Percentiles rank a stretch among this genome's conserved stretches.
Evolutionary conservation across 2,113 vertebrate species (phyloP).

Genomic region (Zingel zingel): DNA sequence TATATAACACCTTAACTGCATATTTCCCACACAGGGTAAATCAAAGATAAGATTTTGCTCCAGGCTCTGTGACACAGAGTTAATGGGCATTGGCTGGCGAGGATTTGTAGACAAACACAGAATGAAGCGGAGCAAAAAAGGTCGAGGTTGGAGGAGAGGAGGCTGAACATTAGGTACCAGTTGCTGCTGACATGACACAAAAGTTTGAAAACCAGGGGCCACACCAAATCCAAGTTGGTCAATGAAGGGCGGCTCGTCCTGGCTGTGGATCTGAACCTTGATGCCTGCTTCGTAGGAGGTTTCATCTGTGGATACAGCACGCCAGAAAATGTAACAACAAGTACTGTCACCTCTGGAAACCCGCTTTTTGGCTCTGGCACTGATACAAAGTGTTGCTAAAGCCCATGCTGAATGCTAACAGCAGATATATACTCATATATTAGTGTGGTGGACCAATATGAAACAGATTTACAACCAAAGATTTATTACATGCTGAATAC

Average conservation of each 20-base stretch:
- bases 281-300: conserved; percentile 90
- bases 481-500: conserved; percentile 36
- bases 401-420: conserved; percentile 14
- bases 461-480: conserved; percentile 43
- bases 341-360: conserved; percentile 26
- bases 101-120: conserved; percentile 57
- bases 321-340: conserved; percentile 66
- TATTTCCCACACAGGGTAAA: conserved; percentile 27
- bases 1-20: conserved; percentile 29
- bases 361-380: conserved; percentile 14
- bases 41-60: conserved; percentile 69
- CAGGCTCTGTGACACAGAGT: conserved; percentile 48
- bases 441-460: background rate
- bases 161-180: conserved; percentile 82
- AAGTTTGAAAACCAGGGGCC: conserved; percentile 92
- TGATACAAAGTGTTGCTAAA: background rate
- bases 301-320: conserved; percentile 88
- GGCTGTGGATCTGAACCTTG: conserved; percentile 90
- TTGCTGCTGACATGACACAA: conserved; percentile 90
- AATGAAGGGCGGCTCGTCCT: conserved; percentile 88
- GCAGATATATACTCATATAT: conserved; percentile 5
- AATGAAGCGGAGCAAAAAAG: conserved; percentile 49
- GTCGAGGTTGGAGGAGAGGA: conserved; percentile 48
- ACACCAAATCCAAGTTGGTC: conserved; percentile 89
- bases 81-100: conserved; percentile 39